These are phyloP conservation scores for Hypercompe scribonia DNA, from an alignment of 2,888 invertebrate genomes.

Conservation along the genomic window DNA sequence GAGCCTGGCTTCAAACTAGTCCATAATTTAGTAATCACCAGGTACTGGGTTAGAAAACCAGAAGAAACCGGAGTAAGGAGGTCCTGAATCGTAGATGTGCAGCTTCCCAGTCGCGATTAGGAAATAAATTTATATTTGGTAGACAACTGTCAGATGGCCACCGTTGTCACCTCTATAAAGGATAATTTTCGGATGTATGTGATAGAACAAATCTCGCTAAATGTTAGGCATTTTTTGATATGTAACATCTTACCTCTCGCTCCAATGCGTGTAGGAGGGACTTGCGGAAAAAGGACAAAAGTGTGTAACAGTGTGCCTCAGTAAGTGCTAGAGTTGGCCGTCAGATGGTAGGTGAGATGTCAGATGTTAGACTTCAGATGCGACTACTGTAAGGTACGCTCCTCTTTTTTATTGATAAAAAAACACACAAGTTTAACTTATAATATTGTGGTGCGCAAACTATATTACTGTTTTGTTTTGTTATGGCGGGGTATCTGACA, in stretches of 20 bases:
- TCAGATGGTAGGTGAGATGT: background rate
- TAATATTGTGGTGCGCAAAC: background rate
- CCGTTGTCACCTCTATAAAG: background rate
- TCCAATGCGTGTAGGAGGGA: background rate
- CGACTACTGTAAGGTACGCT: background rate
- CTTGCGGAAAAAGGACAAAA: background rate
- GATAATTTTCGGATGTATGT: background rate
- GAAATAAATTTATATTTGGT: background rate
- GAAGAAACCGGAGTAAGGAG: background rate
- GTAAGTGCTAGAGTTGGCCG: background rate
- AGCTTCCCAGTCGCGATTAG: background rate
- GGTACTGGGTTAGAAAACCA: background rate
- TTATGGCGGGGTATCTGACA: conserved; percentile 2
- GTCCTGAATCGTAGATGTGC: background rate
- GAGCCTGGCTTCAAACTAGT: conserved; percentile 81
- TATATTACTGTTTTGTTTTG: background rate
- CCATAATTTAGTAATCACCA: conserved; percentile 56
- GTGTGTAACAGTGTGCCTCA: background rate
- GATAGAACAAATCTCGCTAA: background rate
- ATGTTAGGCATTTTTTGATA: background rate
- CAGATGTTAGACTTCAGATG: background rate
- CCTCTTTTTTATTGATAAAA: background rate
- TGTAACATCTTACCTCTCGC: background rate
- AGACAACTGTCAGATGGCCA: background rate
- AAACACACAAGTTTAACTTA: background rate